A percentile compares a stretch with the other conserved stretches of the same genome.
phyloP scores from a whole-genome alignment of 2,113 vertebrate species.

The Misgurnus mizolepis region DNA sequence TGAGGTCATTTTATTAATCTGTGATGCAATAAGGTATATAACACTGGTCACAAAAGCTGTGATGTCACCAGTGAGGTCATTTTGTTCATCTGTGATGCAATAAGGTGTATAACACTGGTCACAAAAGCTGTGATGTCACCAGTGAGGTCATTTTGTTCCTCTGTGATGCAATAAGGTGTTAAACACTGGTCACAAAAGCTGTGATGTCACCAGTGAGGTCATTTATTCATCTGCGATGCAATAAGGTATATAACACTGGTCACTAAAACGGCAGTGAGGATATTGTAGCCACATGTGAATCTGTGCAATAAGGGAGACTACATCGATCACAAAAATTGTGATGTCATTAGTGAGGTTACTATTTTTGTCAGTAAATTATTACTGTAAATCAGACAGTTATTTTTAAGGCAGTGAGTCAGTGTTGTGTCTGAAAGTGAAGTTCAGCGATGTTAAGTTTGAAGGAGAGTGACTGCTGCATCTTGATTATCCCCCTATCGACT shows the following conservation, averaged over 20 bases:
- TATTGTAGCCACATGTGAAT: too few relatives aligned
- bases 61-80: not conserved
- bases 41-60: not conserved
- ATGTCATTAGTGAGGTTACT: too few relatives aligned
- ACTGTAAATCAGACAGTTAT: too few relatives aligned
- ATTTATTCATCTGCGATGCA: too few relatives aligned
- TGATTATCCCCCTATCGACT: not conserved
- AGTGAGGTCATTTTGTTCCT: not conserved
- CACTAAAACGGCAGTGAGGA: too few relatives aligned
- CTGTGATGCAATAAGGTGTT: rapidly evolving
- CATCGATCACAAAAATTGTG: too few relatives aligned
- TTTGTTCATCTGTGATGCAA: not conserved
- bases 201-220: too few relatives aligned
- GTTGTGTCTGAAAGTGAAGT: not conserved
- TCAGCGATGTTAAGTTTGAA: not conserved
- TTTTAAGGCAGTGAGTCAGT: not conserved
- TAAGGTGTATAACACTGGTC: too few relatives aligned
- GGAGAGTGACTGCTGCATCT: conserved; percentile 1
- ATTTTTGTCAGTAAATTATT: too few relatives aligned
- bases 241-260: too few relatives aligned
- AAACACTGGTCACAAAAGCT: too few relatives aligned
- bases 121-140: not conserved
- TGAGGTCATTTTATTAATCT: not conserved
- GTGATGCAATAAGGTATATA: not conserved
- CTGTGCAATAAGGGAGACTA: too few relatives aligned